A percentile compares a stretch with the other conserved stretches of the same genome.
These are phyloP conservation scores for Knipowitschia caucasica DNA, from an alignment of 2,797 vertebrate genomes.

Conservation along the genomic window DNA sequence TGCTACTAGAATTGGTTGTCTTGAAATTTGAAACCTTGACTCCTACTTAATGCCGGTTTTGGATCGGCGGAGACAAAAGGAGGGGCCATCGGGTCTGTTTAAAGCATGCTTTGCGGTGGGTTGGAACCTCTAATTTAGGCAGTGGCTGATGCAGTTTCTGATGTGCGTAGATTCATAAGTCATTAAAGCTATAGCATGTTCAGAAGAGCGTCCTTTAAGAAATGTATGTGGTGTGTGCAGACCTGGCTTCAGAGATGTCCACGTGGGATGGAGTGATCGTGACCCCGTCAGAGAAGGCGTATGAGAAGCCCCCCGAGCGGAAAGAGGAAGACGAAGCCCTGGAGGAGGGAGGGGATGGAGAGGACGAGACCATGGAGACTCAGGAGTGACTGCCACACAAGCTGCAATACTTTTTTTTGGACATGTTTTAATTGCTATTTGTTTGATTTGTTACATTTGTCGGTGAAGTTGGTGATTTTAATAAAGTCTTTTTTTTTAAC, in stretches of 20 bases:
- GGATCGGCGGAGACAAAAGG: too few relatives aligned
- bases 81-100: too few relatives aligned
- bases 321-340: constrained; percentile 93
- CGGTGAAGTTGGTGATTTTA: neutral
- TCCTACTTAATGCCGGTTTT: too few relatives aligned
- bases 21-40: too few relatives aligned
- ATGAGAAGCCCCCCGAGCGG: constrained; percentile 93
- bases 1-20: too few relatives aligned
- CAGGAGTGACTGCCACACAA: constrained; percentile 80
- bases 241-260: constrained; percentile 91
- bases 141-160: too few relatives aligned
- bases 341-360: constrained; percentile 86
- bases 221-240: constrained; percentile 62
- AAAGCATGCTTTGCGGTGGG: too few relatives aligned
- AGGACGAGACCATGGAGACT: constrained; percentile 96
- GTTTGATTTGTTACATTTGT: neutral
- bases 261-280: constrained; percentile 98
- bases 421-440: neutral
- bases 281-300: constrained; percentile 94
- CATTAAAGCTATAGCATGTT: too few relatives aligned
- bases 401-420: neutral
- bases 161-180: too few relatives aligned
- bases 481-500: neutral
- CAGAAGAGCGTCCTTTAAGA: too few relatives aligned
- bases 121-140: too few relatives aligned